A percentile compares a stretch with the other conserved stretches of the same genome.
These are phyloP conservation scores for Lithosia quadra DNA, from an alignment of 2,888 invertebrate species.

Conservation along the genomic window DNA sequence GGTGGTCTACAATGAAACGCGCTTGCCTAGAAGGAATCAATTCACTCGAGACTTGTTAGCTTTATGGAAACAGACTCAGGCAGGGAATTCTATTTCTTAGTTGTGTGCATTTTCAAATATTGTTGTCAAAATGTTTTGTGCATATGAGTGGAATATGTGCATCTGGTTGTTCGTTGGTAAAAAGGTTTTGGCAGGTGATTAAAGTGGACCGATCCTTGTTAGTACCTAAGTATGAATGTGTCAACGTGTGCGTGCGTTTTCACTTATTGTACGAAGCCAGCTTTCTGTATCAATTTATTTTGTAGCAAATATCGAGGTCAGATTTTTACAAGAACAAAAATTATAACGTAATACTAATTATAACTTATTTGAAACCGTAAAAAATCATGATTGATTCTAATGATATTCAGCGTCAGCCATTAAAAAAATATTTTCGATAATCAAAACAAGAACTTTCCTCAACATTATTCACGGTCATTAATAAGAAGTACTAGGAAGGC, in stretches of 20 bases:
- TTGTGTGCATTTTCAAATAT: no score
- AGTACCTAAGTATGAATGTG: no score
- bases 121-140: neutral
- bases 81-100: neutral
- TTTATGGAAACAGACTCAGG: neutral
- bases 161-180: no score
- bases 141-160: no score
- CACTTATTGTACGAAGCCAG: neutral
- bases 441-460: slow-evolving; percentile 53
- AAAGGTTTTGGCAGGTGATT: neutral
- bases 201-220: neutral
- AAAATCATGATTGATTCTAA: slow-evolving; percentile 18
- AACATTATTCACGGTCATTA: slow-evolving; percentile 73
- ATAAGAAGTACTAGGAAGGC: slow-evolving; percentile 76
- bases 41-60: no score
- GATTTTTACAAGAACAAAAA: neutral
- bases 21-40: no score
- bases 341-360: neutral
- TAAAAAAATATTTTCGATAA: slow-evolving; percentile 40
- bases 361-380: slow-evolving; percentile 9
- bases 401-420: slow-evolving; percentile 15
- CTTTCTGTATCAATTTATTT: neutral
- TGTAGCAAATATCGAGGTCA: neutral
- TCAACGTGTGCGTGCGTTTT: neutral
- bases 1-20: neutral